Evolutionary conservation across 2,888 invertebrate genomes (phyloP), one percentile per base, ranked within the genome.

Genomic region (Acronicta leporina): DNA sequence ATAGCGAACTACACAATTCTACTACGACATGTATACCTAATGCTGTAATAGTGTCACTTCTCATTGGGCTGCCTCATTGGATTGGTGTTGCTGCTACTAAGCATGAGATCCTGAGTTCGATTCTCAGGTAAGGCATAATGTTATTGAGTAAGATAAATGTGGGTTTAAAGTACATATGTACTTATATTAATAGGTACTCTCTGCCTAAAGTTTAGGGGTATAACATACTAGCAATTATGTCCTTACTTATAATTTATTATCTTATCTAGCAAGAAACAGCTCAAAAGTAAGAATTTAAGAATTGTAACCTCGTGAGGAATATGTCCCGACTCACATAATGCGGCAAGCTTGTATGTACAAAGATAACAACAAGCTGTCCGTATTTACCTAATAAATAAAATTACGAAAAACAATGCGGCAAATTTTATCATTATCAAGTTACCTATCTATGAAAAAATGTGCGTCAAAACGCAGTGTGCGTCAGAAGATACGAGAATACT

Each of bases 401-500:
- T 73, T 73, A 68, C 70, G 75, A 80, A 79, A 77, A 80, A 73
- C 73, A 79, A 79, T 82, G 77, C 80, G 77, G 74, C 67, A 82
- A 70, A 81, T 68, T 57, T 80, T 81, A 86, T 84, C 81, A 75
- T 79, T 83, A 85, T 80, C 76, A 68, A 71, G 63, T 80, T 83
- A 87, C 87, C 86, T 79, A 77, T 38, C 15, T 55, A 61, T 71
- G 70, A 62, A 70, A 83, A 84, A 82, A 79, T 75, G 80, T 90
- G 87, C 89, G 89, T 89, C 89, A 90, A 78, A 74, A 68, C 61
- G 52, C 64, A 64, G 68, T 70, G 75, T 89, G 86, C 90, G 90
- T 90, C 89, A 90, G 73, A 80, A 73, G 73, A 75, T 77, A 74
- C 53, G 59, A 72, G 51, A 51, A 61, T 75, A 63, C 71, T 78